Conservation (phyloP, 2,797 vertebrate species). For the Sus cebifrons region DNA sequence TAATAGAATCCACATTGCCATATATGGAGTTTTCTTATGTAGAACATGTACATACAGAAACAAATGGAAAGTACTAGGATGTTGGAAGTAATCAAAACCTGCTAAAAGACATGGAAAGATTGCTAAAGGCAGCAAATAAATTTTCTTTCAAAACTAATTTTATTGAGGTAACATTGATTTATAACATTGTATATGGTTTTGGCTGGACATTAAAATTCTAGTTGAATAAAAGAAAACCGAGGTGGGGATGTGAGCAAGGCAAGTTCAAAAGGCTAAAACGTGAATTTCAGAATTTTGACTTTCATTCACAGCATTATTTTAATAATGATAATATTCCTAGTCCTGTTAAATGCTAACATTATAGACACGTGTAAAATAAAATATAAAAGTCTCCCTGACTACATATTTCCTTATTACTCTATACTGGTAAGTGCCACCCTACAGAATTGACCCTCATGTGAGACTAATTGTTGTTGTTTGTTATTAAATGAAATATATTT, state of each 20-base stretch:
- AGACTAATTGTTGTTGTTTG: not conserved
- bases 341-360: not conserved
- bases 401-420: not conserved
- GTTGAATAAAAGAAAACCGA: not conserved
- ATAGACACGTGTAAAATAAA: not conserved
- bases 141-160: not conserved
- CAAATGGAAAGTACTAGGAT: not conserved
- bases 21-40: slow-evolving; percentile 49
- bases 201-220: slow-evolving; percentile 52
- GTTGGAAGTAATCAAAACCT: slow-evolving; percentile 61
- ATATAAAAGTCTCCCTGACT: not conserved
- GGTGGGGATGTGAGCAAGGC: not conserved
- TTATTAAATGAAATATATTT: slow-evolving; percentile 32
- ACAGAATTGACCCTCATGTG: not conserved
- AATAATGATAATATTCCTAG: not conserved
- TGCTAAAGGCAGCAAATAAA: slow-evolving; percentile 62
- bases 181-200: slow-evolving; percentile 10
- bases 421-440: not conserved
- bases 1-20: slow-evolving; percentile 20
- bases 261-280: slow-evolving; percentile 1
- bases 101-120: slow-evolving; percentile 19
- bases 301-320: slow-evolving; percentile 34
- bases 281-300: not conserved
- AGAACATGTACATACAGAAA: not conserved
- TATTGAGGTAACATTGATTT: not conserved